Conservation (phyloP, 2,797 vertebrate genomes). For the Coregonus sp. region DNA sequence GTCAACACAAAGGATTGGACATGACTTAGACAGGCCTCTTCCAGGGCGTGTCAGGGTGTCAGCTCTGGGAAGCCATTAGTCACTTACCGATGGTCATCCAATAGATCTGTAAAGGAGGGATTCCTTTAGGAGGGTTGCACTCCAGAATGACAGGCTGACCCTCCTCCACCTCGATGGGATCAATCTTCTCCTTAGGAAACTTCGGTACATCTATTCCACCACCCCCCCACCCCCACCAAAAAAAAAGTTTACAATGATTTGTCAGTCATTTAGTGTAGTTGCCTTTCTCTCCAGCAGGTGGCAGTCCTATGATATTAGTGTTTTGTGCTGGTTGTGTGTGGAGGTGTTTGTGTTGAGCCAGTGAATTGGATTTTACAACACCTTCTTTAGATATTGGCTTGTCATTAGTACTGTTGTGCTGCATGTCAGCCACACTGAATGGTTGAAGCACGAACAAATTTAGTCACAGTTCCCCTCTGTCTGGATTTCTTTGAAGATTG, state of each 20-base stretch:
- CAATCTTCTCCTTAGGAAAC: slow-evolving; percentile 92
- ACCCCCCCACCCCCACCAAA: slow-evolving; percentile 8
- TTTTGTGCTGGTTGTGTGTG: slow-evolving; percentile 1
- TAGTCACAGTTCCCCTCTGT: slow-evolving; percentile 40
- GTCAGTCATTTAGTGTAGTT: slow-evolving; percentile 2
- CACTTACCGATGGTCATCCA: slow-evolving; percentile 97
- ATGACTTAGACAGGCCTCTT: not conserved
- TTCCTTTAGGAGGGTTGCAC: slow-evolving; percentile 90
- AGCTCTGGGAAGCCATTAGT: no score
- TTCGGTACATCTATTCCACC: slow-evolving; percentile 84
- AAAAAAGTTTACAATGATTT: not conserved
- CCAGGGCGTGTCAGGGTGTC: not conserved
- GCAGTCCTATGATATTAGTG: slow-evolving; percentile 51
- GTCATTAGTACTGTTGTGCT: slow-evolving; percentile 36
- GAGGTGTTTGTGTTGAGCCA: slow-evolving; percentile 5
- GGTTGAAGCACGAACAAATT: slow-evolving; percentile 49
- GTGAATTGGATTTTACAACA: slow-evolving; percentile 15
- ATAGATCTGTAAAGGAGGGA: slow-evolving; percentile 91
- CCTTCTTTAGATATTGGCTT: slow-evolving; percentile 22
- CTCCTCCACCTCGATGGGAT: slow-evolving; percentile 87
- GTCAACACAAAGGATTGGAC: not conserved
- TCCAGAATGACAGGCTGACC: slow-evolving; percentile 85
- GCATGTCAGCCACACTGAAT: slow-evolving; percentile 41
- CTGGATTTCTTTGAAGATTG: slow-evolving; percentile 53
- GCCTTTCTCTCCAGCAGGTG: slow-evolving; percentile 57